Conservation (phyloP, 2,113 vertebrate species). For the Ascaphus truei region DNA sequence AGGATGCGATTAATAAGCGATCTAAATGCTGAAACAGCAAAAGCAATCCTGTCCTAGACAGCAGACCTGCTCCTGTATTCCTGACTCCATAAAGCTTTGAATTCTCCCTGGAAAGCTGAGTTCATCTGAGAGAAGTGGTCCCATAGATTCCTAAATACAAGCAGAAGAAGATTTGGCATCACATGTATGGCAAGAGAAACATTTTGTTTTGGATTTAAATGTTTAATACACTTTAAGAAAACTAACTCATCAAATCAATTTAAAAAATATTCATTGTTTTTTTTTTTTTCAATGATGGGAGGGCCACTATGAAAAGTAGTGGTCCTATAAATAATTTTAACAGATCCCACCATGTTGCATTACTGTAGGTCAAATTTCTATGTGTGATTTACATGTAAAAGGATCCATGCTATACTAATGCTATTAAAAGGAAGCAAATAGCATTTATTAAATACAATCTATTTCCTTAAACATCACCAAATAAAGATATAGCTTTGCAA, state of each 20-base stretch:
- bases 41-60: neutral
- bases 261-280: neutral
- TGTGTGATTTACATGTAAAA: no score
- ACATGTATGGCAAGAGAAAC: neutral
- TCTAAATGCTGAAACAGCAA: slow-evolving; percentile 19
- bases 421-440: no score
- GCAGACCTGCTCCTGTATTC: neutral
- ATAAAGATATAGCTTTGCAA: no score
- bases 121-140: slow-evolving; percentile 4
- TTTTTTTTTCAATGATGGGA: neutral
- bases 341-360: no score
- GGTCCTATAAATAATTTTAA: no score
- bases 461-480: no score
- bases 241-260: neutral
- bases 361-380: no score
- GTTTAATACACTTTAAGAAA: neutral
- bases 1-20: slow-evolving; percentile 11
- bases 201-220: slow-evolving; percentile 9
- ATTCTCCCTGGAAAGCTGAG: neutral
- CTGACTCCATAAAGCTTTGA: neutral
- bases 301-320: no score
- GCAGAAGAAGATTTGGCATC: neutral
- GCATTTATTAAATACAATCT: no score
- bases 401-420: no score
- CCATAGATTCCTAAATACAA: neutral